Conservation (phyloP, 1,140 invertebrate genomes). For the Orchesella cincta region DNA sequence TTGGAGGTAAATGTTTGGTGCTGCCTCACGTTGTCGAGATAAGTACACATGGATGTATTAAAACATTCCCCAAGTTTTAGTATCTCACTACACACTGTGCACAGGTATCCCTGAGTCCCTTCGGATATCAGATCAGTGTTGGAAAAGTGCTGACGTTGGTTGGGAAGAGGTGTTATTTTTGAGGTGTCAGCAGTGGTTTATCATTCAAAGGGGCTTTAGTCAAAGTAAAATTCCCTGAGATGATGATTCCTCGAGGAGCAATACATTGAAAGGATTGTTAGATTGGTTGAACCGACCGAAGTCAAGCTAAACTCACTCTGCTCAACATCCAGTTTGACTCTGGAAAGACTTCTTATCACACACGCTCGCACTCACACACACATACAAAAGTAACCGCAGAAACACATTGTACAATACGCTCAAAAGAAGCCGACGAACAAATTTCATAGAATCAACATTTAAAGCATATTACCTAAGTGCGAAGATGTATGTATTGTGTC, state of each 20-base stretch:
- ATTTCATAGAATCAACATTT: conserved; percentile 25
- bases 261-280: conserved; percentile 12
- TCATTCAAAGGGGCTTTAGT: conserved; percentile 11
- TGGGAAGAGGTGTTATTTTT: neutral
- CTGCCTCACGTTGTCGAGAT: too few relatives aligned
- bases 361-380: neutral
- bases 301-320: too few relatives aligned
- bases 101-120: too few relatives aligned
- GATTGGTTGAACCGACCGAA: too few relatives aligned
- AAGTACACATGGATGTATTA: too few relatives aligned
- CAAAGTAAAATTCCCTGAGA: neutral
- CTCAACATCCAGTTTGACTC: neutral
- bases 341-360: neutral
- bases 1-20: too few relatives aligned
- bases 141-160: too few relatives aligned
- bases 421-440: conserved; percentile 26
- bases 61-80: too few relatives aligned
- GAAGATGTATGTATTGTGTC: neutral
- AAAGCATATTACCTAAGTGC: neutral
- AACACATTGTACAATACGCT: conserved; percentile 21
- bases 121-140: too few relatives aligned
- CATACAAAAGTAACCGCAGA: neutral
- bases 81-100: too few relatives aligned
- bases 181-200: conserved; percentile 25
- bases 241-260: neutral